A percentile compares a stretch with the other conserved stretches of the same genome.
Evolutionary conservation across 2,888 invertebrate genomes (phyloP).

Genomic region (Andrena bicolor): DNA sequence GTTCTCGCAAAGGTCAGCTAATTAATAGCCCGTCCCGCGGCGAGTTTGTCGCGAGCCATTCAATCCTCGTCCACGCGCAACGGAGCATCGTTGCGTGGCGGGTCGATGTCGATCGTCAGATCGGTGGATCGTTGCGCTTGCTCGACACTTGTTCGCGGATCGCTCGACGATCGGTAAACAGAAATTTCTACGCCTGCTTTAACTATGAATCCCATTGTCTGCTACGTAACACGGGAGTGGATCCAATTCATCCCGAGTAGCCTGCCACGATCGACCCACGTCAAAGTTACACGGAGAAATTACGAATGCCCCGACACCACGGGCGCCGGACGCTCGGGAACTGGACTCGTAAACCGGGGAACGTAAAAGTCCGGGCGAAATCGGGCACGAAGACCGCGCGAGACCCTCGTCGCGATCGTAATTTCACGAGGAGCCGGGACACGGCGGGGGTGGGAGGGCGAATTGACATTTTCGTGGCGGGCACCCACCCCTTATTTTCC

Average conservation of each 20-base stretch:
- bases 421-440: slow-evolving; percentile 53
- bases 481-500: slow-evolving; percentile 39
- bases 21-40: slow-evolving; percentile 57
- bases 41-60: slow-evolving; percentile 55
- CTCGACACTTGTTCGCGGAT: neutral
- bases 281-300: neutral
- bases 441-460: slow-evolving; percentile 2
- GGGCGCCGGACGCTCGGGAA: neutral
- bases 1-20: slow-evolving; percentile 64
- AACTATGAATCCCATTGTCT: no score
- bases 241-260: neutral
- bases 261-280: neutral
- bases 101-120: slow-evolving; percentile 63
- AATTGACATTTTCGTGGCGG: slow-evolving; percentile 72
- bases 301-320: neutral
- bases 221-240: neutral
- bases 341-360: slow-evolving; percentile 10
- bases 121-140: slow-evolving; percentile 49
- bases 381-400: slow-evolving; percentile 15
- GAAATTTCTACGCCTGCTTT: no score
- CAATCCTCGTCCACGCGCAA: slow-evolving; percentile 50
- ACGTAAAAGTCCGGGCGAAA: slow-evolving; percentile 23
- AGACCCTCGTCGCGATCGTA: slow-evolving; percentile 55
- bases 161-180: neutral
- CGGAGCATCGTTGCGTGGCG: slow-evolving; percentile 49